These are phyloP conservation scores for Pocillopora damicornis DNA, from an alignment of 64 coral and sea anemone genomes.

Conservation along the genomic window DNA sequence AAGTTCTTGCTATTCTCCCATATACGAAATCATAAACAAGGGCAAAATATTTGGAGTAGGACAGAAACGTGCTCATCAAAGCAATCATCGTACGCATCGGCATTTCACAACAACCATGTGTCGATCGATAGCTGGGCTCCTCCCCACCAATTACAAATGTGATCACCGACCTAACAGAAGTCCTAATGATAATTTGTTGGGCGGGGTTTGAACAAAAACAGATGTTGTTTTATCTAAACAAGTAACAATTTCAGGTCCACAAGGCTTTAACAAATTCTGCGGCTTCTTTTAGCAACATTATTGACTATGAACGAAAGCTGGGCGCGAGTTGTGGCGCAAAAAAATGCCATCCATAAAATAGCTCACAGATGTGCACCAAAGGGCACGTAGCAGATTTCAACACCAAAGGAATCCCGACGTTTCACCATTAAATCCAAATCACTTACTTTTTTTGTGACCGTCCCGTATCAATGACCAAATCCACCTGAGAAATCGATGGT, in stretches of 20 bases:
- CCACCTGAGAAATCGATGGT: constrained; percentile 2
- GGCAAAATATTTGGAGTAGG: neutral
- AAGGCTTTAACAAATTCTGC: neutral
- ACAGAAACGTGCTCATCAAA: neutral
- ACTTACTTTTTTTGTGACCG: neutral
- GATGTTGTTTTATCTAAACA: neutral
- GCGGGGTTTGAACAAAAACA: neutral
- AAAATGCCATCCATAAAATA: neutral
- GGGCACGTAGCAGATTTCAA: neutral
- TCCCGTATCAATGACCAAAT: neutral
- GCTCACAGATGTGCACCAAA: neutral
- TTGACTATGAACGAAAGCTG: neutral
- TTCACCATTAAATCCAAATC: constrained; percentile 5
- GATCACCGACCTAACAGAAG: neutral
- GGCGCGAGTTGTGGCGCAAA: neutral
- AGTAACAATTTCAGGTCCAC: neutral
- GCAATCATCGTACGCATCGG: neutral
- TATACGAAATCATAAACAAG: neutral
- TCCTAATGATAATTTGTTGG: constrained; percentile 3
- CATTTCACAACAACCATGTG: neutral
- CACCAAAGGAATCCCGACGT: neutral
- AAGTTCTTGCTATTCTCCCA: neutral
- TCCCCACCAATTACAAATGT: constrained; percentile 24
- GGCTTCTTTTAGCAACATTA: constrained; percentile 3
- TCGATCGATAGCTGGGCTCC: neutral